phyloP scores from a whole-genome alignment of 2,113 vertebrate genomes.

The Cheirogaleus medius region DNA sequence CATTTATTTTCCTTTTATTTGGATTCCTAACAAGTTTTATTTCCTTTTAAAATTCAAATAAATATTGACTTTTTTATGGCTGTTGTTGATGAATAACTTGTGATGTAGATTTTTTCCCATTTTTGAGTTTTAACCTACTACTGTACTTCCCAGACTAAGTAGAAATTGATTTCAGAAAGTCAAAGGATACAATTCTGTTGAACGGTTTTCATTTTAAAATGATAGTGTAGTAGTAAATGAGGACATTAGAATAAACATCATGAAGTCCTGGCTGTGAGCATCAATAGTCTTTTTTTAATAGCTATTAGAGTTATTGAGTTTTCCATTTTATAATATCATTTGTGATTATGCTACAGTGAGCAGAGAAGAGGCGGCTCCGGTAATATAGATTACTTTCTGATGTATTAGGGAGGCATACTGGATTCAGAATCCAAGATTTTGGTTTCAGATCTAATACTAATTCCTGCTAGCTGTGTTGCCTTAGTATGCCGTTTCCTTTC shows the following conservation, averaged over 20 bases:
- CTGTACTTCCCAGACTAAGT: conserved; percentile 31
- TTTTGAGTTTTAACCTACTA: conserved; percentile 16
- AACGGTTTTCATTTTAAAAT: conserved; percentile 51
- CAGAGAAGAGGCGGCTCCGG: neutral
- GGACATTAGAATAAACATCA: conserved; percentile 71
- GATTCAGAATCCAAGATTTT: conserved; percentile 7
- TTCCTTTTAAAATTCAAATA: conserved; percentile 61
- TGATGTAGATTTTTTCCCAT: neutral
- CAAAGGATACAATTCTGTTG: neutral
- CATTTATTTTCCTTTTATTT: conserved; percentile 23
- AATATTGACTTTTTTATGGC: conserved; percentile 38
- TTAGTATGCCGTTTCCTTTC: neutral
- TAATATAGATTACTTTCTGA: neutral
- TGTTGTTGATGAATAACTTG: conserved; percentile 53
- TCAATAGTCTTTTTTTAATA: conserved; percentile 60
- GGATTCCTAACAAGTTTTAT: conserved; percentile 38
- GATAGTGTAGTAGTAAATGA: conserved; percentile 51
- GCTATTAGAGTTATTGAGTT: conserved; percentile 63
- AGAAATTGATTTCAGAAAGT: conserved; percentile 63
- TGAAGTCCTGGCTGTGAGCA: conserved; percentile 23
- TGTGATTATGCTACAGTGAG: conserved; percentile 49
- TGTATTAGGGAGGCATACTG: neutral
- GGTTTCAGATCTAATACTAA: neutral
- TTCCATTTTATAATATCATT: conserved; percentile 50
- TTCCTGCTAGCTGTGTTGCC: neutral